Evolutionary conservation across 2,888 invertebrate genomes (phyloP).

Genomic region (Pemphredon lugubris): DNA sequence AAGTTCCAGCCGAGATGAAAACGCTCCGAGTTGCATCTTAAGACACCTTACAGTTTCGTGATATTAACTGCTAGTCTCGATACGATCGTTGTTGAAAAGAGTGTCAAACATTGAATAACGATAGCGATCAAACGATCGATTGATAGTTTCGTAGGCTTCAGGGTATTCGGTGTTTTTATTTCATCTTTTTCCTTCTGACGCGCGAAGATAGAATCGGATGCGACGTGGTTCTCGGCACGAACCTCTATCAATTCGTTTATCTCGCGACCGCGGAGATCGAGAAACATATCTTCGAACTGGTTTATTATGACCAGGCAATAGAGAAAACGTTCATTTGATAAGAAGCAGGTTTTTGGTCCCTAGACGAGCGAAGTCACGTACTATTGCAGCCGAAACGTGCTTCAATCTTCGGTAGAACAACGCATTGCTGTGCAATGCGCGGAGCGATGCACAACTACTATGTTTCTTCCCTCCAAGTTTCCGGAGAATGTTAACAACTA

Average conservation of each 20-base stretch:
- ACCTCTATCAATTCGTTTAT: no score
- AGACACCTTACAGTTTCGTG: neutral
- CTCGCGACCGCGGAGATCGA: no score
- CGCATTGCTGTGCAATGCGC: conserved; percentile 29
- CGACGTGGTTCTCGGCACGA: no score
- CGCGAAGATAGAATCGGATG: no score
- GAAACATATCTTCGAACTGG: no score
- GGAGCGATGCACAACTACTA: neutral
- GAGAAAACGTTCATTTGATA: conserved; percentile 16
- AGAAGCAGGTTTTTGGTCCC: conserved; percentile 12
- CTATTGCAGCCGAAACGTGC: conserved; percentile 57
- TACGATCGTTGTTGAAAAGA: neutral
- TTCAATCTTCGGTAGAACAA: conserved; percentile 51
- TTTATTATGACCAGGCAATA: neutral
- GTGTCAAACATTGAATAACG: neutral
- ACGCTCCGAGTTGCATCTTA: conserved; percentile 8
- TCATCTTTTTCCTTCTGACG: no score
- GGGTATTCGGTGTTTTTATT: no score
- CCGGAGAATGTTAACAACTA: conserved; percentile 35
- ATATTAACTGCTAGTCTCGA: conserved; percentile 23
- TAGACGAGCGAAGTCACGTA: conserved; percentile 51
- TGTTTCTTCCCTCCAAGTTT: conserved; percentile 25
- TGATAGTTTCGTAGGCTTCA: no score
- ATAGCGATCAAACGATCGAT: no score
- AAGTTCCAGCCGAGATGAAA: conserved; percentile 47